Evolutionary conservation across 1,140 invertebrate species (phyloP), one percentile per base, ranked within the genome.

Genomic region (Phthorimaea operculella): DNA sequence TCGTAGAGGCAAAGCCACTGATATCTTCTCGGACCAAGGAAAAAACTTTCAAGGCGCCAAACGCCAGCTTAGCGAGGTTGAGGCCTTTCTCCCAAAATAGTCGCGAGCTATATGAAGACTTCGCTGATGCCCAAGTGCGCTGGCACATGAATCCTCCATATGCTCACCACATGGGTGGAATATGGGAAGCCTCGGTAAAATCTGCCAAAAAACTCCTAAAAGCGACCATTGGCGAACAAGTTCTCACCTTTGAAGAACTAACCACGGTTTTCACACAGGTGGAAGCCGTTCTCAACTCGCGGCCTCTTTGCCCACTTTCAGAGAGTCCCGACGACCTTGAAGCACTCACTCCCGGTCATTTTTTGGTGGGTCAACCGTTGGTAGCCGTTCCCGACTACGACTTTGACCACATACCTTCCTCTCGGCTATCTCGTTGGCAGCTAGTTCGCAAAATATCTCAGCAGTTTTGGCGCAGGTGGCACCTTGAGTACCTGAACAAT

Each of bases 101-200:
- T 42, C 14, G 11, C 11, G 39, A 42, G 11, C 4, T 42, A n/a
- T n/a, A 15, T 28, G 14, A 12, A 16, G 4, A 18, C n/a, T 48
- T 16, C 17, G n/a, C 16, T 18, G 14, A 48, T 18, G 10, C n/a
- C 9, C 14, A 18, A 48, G 21, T 52, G 10, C 18, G 14, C 9
- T 52, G 51, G 51, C 15, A 49, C 10, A 36, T 42, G 21, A 58
- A 56, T 36, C 57, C 63, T 5, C 54, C 59, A 14, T 51, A 34
- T 10, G 33, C 33, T 44, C 59, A 55, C 1, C 47, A 61, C 51
- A 36, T 55, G 34, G 59, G 59, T 34, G 77, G 76, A 15, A 36
- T 68, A 12, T 83, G 73, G 63, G 80, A 85, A 59, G 55, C 72
- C 5, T 60, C 72, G 9, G 68, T 84, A 0, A 69, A 70, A 55